Evolutionary conservation across 2,113 vertebrate genomes (phyloP).

Genomic region (Oncorhynchus gorbuscha): DNA sequence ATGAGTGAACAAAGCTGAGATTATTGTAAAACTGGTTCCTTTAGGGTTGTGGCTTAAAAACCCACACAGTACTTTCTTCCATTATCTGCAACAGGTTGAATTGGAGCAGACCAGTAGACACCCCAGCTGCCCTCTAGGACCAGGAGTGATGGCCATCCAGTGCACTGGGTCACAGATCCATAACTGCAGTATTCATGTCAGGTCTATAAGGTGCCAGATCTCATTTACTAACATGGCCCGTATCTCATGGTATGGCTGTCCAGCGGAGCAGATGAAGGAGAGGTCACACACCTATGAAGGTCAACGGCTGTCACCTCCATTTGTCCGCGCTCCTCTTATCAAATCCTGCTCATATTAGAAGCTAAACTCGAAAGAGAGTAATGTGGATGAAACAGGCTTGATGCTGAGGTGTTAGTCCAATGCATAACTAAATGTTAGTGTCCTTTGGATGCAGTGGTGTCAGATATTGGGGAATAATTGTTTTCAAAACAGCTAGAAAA

Average conservation of each 20-base stretch:
- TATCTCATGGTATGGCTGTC: slow-evolving; percentile 3
- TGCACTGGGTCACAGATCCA: slow-evolving; percentile 14
- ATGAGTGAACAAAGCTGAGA: too few species aligned
- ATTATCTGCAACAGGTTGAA: too few species aligned
- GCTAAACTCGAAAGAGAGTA: slow-evolving; percentile 18
- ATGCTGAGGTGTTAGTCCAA: slow-evolving; percentile 43
- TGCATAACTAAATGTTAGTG: slow-evolving; percentile 23
- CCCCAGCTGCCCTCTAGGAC: background rate
- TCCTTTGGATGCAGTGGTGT: too few species aligned
- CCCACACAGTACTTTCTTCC: too few species aligned
- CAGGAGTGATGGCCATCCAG: background rate
- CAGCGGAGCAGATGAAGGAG: slow-evolving; percentile 17
- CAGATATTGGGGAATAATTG: too few species aligned
- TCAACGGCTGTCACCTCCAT: slow-evolving; percentile 54
- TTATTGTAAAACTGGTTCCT: too few species aligned
- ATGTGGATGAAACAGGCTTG: slow-evolving; percentile 46
- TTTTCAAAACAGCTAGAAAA: slow-evolving; percentile 29
- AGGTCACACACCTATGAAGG: slow-evolving; percentile 50
- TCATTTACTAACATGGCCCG: slow-evolving; percentile 25
- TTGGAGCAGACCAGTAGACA: too few species aligned
- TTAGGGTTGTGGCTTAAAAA: too few species aligned
- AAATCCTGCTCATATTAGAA: slow-evolving; percentile 43
- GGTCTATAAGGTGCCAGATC: slow-evolving; percentile 26
- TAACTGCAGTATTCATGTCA: slow-evolving; percentile 36
- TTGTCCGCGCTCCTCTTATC: slow-evolving; percentile 38